phyloP scores from a whole-genome alignment of 2,888 invertebrate species.

The Hydraecia micacea region DNA sequence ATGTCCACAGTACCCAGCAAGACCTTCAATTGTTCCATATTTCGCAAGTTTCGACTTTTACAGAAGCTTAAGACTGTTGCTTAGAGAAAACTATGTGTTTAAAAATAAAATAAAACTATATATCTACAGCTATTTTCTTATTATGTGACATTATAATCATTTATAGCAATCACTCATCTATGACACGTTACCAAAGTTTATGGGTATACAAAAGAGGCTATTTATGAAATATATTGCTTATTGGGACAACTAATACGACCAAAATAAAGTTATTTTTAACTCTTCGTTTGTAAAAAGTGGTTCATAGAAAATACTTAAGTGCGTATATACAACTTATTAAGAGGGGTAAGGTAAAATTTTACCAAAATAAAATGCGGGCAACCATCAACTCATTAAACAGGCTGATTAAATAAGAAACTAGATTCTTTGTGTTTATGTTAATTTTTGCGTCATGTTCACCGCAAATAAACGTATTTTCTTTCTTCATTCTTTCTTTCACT shows the following conservation, averaged over 20 bases:
- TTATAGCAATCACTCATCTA: background rate
- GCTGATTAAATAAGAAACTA: too few species aligned
- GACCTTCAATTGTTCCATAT: slow-evolving; percentile 48
- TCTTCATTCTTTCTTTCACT: too few species aligned
- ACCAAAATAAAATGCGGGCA: background rate
- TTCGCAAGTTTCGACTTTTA: slow-evolving; percentile 12
- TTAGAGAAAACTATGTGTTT: slow-evolving; percentile 9
- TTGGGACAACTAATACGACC: background rate
- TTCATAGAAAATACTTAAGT: too few species aligned
- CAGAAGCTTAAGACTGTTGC: slow-evolving; percentile 3
- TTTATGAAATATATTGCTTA: background rate
- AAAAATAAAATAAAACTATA: slow-evolving; percentile 37
- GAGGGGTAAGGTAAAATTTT: background rate
- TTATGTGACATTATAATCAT: slow-evolving; percentile 32
- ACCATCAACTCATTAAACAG: background rate
- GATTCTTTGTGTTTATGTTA: too few species aligned
- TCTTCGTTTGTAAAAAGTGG: too few species aligned
- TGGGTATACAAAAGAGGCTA: slow-evolving; percentile 9
- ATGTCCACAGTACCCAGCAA: slow-evolving; percentile 26
- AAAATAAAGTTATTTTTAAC: background rate
- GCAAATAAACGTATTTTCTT: too few species aligned
- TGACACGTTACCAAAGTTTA: background rate
- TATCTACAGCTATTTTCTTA: slow-evolving; percentile 29
- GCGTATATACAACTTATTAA: too few species aligned
- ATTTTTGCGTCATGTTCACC: too few species aligned